These are phyloP conservation scores for Tarsius wallacei DNA, from an alignment of 2,797 vertebrate species.

Conservation along the genomic window DNA sequence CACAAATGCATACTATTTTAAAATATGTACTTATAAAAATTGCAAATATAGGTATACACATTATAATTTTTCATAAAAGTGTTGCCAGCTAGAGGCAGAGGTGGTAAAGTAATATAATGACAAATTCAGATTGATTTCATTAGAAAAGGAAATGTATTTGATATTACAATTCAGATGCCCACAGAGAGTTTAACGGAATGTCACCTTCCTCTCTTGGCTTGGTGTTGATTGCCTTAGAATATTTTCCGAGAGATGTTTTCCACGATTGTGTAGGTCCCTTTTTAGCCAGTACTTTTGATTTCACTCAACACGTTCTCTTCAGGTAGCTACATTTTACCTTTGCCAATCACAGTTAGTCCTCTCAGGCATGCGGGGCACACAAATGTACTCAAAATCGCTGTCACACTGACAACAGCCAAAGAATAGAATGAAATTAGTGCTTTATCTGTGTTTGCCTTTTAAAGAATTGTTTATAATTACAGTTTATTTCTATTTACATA, in stretches of 20 bases:
- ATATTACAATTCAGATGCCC: not conserved
- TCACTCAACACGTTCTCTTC: not conserved
- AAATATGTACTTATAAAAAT: not conserved
- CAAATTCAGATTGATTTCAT: not conserved
- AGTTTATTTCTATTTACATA: constrained; percentile 33
- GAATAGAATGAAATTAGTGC: not conserved
- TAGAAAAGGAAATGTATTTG: not conserved
- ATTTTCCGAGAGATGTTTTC: not conserved
- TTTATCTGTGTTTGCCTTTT: not conserved
- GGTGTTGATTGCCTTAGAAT: not conserved
- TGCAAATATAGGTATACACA: not conserved
- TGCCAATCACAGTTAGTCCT: not conserved
- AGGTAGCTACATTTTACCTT: not conserved
- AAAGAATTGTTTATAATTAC: not conserved
- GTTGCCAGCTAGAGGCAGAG: not conserved
- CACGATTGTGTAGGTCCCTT: not conserved
- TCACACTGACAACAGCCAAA: not conserved
- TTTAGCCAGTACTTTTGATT: not conserved
- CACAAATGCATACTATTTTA: not conserved
- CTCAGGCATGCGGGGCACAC: not conserved
- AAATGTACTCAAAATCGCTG: not conserved
- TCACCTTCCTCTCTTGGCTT: not conserved
- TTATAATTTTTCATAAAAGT: not conserved
- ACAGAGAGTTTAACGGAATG: not conserved
- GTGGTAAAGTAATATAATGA: not conserved